Evolutionary conservation across 1,140 invertebrate species (phyloP), one percentile per base, ranked within the genome.

Genomic region (Coboldia fuscipes): DNA sequence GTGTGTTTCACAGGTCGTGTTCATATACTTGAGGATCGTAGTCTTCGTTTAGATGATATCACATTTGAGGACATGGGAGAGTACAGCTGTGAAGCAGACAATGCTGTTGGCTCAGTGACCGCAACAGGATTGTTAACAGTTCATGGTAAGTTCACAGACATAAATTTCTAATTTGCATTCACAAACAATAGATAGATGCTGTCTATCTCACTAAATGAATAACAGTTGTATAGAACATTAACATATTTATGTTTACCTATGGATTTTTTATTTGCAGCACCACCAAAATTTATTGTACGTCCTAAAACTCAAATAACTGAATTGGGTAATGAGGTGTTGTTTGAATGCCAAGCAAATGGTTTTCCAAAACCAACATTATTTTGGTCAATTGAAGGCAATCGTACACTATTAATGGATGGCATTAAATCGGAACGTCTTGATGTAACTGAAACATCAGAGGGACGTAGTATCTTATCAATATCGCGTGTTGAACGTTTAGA

Each of bases 21-120:
- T 38, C 68, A 74, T 45, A 69, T 84, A 34, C 62, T 80, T 38
- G 74, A 81, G 46, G 78, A 86, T 56, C 68, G 76, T 34, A 78
- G 74, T 44, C 62, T 88, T 23, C 64, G 74, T 42, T 65, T 89
- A 38, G 76, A 81, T 50, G 62, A 72, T 43, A 70, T 85, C 19
- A 67, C 64, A 32, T 54, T 72, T 35, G 61, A 63, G 39, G 90
- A 96, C 53, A 78, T 84, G 54, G 89, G 86, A 37, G 80, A 88
- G 44, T 93, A 93, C 54, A 82, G 72, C 29, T 94, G 88, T 56
- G 84, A 90, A 51, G 77, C 85, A 18, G 74, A 73, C 45, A 96
- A 96, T 60, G 63, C 72, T 23, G 72, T 88, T 26, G 89, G 89
- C 23, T 71, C 70, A 40, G 75, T 86, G 14, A 72, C 71, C 22